A percentile compares a stretch with the other conserved stretches of the same genome.
Evolutionary conservation across 2,888 invertebrate genomes (phyloP).

Genomic region (Orthonevra nobilis): DNA sequence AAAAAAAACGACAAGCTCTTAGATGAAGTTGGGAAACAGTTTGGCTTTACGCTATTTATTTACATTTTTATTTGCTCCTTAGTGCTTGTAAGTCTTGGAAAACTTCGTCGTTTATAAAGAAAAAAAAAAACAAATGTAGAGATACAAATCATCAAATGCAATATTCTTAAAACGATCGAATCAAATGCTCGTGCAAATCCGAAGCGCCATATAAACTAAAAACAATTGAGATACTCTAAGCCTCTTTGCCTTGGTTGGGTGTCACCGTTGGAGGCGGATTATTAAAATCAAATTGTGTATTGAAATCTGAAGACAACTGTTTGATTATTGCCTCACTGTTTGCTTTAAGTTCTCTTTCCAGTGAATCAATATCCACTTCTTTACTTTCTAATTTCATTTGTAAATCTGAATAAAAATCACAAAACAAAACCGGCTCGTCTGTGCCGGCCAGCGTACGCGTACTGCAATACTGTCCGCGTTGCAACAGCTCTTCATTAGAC

Average conservation of each 20-base stretch:
- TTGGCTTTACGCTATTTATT: no score
- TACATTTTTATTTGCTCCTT: no score
- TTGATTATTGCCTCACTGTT: constrained; percentile 76
- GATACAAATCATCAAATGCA: no score
- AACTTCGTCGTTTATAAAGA: no score
- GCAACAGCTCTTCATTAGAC: constrained; percentile 76
- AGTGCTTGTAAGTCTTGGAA: no score
- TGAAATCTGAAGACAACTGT: constrained; percentile 76
- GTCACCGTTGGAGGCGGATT: constrained; percentile 53
- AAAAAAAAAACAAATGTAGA: no score
- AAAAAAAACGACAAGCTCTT: no score
- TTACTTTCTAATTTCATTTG: constrained; percentile 79
- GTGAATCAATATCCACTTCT: constrained; percentile 77
- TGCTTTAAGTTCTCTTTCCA: constrained; percentile 77
- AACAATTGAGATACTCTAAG: no score
- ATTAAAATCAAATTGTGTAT: constrained; percentile 76
- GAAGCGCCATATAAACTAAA: no score
- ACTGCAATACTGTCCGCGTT: constrained; percentile 79
- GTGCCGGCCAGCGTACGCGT: constrained; percentile 76
- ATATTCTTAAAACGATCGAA: no score
- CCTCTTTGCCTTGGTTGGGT: constrained; percentile 29
- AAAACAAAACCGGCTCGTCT: constrained; percentile 78
- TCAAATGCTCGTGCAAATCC: not conserved
- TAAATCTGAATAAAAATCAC: constrained; percentile 79
- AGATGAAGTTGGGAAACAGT: no score